These are phyloP conservation scores for Notamacropus eugenii DNA, from an alignment of 2,797 vertebrate species.

Conservation along the genomic window DNA sequence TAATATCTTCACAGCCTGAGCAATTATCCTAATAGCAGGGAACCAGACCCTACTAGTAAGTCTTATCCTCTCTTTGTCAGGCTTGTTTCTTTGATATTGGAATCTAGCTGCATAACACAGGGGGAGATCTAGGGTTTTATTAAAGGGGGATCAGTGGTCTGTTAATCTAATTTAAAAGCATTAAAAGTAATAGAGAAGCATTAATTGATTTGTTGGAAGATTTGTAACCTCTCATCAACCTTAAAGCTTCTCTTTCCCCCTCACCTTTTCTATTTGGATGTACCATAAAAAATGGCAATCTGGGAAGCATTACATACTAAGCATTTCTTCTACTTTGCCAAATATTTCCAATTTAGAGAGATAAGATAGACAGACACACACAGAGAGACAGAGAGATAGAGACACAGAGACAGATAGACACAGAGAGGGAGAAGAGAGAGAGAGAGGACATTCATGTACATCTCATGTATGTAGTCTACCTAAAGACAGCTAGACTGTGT, in stretches of 20 bases:
- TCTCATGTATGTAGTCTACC: not conserved
- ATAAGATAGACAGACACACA: not conserved
- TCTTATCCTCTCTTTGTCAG: conserved; percentile 77
- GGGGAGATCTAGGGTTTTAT: conserved; percentile 63
- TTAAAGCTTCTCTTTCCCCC: conserved; percentile 46
- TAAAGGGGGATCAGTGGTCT: conserved; percentile 75
- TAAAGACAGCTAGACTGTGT: not conserved
- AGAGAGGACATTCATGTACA: not conserved
- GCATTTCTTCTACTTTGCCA: not conserved
- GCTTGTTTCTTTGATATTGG: conserved; percentile 79
- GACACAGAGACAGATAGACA: not conserved
- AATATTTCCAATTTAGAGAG: not conserved
- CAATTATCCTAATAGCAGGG: conserved; percentile 80
- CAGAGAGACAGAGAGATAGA: not conserved
- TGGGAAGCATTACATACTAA: not conserved
- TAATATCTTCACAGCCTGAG: conserved; percentile 69
- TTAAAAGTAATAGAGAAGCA: conserved; percentile 73
- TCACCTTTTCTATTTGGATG: conserved; percentile 36
- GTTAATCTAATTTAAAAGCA: conserved; percentile 80
- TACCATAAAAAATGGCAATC: not conserved
- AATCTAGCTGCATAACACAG: conserved; percentile 77
- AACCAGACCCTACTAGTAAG: conserved; percentile 73
- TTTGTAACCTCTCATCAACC: conserved; percentile 59
- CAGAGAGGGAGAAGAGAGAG: not conserved
- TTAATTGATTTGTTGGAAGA: conserved; percentile 79